Evolutionary conservation across 2,888 invertebrate genomes (phyloP).

Genomic region (Hedychridium roseum): DNA sequence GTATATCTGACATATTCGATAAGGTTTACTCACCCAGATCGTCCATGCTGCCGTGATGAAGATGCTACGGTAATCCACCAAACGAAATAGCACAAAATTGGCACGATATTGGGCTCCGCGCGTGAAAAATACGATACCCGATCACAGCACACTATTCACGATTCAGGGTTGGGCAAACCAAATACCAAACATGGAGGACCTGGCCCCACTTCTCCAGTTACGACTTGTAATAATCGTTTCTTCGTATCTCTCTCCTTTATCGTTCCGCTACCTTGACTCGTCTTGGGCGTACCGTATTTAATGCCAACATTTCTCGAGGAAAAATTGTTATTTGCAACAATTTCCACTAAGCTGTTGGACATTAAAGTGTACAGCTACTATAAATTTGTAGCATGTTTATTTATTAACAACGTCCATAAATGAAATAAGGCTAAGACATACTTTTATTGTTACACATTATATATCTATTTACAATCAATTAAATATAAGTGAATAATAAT

Average conservation of each 20-base stretch:
- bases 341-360: too few relatives aligned
- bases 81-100: neutral
- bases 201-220: conserved; percentile 7
- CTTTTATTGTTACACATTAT: neutral
- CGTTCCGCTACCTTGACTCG: too few relatives aligned
- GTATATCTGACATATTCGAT: conserved; percentile 18
- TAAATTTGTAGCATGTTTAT: too few relatives aligned
- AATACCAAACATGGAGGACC: conserved; percentile 44
- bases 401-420: conserved; percentile 2
- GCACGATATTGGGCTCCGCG: neutral
- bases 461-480: too few relatives aligned
- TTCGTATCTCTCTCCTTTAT: neutral
- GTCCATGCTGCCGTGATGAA: conserved; percentile 46
- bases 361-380: too few relatives aligned
- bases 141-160: conserved; percentile 6
- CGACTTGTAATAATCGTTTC: conserved; percentile 1
- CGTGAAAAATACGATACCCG: neutral
- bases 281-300: too few relatives aligned
- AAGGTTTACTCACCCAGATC: conserved; percentile 54
- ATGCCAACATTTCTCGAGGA: too few relatives aligned
- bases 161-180: conserved; percentile 18
- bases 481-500: too few relatives aligned
- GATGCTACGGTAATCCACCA: neutral
- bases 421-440: neutral
- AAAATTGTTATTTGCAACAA: too few relatives aligned